A percentile compares a stretch with the other conserved stretches of the same genome.
Conservation (phyloP, 2,888 invertebrate species). For the Dynastes hyllus region DNA sequence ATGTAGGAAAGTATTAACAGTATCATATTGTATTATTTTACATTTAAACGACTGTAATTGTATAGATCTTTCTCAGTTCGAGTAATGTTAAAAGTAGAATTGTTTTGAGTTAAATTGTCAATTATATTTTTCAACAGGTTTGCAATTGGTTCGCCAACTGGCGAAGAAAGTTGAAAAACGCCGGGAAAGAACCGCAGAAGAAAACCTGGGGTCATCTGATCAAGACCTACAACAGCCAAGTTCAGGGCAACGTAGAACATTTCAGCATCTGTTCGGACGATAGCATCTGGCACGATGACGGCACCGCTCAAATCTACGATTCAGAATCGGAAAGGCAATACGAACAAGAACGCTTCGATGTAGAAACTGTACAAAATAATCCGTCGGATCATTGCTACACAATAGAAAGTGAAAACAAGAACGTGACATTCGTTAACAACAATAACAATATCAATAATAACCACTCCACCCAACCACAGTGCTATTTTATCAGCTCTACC, state of each 20-base stretch:
- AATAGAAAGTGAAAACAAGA: constrained; percentile 48
- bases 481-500: constrained; percentile 70
- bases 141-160: constrained; percentile 91
- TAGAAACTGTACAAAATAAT: constrained; percentile 61
- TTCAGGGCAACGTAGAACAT: constrained; percentile 85
- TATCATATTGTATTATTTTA: too few species aligned
- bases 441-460: constrained; percentile 55
- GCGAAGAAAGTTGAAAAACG: constrained; percentile 85
- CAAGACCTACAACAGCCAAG: constrained; percentile 82
- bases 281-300: constrained; percentile 85
- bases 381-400: constrained; percentile 67
- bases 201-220: constrained; percentile 85
- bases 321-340: constrained; percentile 54
- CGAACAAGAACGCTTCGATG: constrained; percentile 49
- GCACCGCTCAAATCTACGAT: constrained; percentile 54
- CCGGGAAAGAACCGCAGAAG: constrained; percentile 79
- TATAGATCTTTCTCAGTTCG: too few species aligned
- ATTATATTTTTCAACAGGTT: constrained; percentile 71
- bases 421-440: constrained; percentile 53
- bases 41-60: too few species aligned
- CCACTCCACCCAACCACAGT: constrained; percentile 61
- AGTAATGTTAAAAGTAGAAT: too few species aligned
- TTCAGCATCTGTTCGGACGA: constrained; percentile 86
- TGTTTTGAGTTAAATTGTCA: not conserved
- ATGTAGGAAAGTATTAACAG: too few species aligned